A percentile compares a stretch with the other conserved stretches of the same genome.
phyloP scores from a whole-genome alignment of 2,113 vertebrate genomes.

The Falco punctatus region DNA sequence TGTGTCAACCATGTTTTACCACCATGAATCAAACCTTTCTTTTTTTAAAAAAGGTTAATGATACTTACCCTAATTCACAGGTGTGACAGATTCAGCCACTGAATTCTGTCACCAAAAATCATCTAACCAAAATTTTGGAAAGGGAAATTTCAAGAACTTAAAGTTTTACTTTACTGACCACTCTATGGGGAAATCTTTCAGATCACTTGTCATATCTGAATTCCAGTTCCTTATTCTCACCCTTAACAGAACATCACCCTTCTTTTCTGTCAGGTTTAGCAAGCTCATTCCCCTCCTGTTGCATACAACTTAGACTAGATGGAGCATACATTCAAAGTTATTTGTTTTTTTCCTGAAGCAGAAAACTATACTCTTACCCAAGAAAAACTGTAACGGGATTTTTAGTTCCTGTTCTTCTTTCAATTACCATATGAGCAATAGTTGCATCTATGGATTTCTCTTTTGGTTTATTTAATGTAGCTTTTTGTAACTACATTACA shows the following conservation, averaged over 20 bases:
- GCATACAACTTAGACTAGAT: background rate
- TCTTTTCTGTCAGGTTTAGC: background rate
- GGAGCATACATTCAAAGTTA: background rate
- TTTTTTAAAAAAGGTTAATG: background rate
- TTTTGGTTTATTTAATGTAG: background rate
- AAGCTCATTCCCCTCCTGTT: background rate
- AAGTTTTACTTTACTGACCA: background rate
- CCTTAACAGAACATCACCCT: background rate
- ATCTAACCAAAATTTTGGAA: background rate
- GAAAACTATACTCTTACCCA: background rate
- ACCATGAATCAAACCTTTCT: background rate
- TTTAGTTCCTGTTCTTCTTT: background rate
- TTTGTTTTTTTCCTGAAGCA: slow-evolving; percentile 3
- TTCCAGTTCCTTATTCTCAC: background rate
- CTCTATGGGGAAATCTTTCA: background rate
- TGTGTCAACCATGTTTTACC: background rate
- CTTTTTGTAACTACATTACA: background rate
- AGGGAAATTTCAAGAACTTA: background rate
- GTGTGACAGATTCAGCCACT: background rate
- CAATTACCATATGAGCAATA: background rate
- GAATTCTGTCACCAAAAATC: background rate
- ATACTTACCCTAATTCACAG: background rate
- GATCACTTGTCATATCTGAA: background rate
- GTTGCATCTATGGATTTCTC: background rate
- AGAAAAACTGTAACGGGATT: slow-evolving; percentile 1